phyloP scores from a whole-genome alignment of 2,888 invertebrate species.

The Macropis europaea region DNA sequence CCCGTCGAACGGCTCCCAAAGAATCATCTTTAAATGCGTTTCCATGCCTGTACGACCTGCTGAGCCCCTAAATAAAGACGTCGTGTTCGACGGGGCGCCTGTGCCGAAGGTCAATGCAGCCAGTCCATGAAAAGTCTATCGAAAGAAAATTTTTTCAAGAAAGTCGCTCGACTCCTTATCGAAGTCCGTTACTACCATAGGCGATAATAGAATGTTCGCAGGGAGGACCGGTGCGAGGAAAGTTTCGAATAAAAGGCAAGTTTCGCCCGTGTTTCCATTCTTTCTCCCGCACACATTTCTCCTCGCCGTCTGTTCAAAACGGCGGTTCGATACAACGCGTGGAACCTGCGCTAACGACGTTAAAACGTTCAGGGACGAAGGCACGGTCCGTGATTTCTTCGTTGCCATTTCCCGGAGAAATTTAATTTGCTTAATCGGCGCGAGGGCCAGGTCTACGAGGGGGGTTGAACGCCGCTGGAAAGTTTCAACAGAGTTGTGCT shows the following conservation, averaged over 20 bases:
- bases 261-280: conserved; percentile 37
- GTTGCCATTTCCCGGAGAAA: conserved; percentile 70
- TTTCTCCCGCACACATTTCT: conserved; percentile 15
- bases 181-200: conserved; percentile 3
- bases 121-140: neutral
- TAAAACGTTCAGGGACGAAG: conserved; percentile 58
- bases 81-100: conserved; percentile 5
- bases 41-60: conserved; percentile 16
- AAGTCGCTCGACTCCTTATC: conserved; percentile 11
- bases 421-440: conserved; percentile 77
- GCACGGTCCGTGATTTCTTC: conserved; percentile 70
- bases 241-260: conserved; percentile 49
- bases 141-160: neutral
- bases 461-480: conserved; percentile 45
- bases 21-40: conserved; percentile 35
- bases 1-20: neutral
- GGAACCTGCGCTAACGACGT: conserved; percentile 65
- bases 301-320: conserved; percentile 40
- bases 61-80: conserved; percentile 21
- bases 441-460: conserved; percentile 42
- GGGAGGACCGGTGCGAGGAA: conserved; percentile 17
- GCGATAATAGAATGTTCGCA: conserved; percentile 21
- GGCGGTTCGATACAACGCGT: conserved; percentile 61
- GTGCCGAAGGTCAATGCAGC: neutral
- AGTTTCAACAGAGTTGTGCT: conserved; percentile 71